A percentile compares a stretch with the other conserved stretches of the same genome.
Conservation (phyloP, 2,113 vertebrate species). For the Pagrus major region DNA sequence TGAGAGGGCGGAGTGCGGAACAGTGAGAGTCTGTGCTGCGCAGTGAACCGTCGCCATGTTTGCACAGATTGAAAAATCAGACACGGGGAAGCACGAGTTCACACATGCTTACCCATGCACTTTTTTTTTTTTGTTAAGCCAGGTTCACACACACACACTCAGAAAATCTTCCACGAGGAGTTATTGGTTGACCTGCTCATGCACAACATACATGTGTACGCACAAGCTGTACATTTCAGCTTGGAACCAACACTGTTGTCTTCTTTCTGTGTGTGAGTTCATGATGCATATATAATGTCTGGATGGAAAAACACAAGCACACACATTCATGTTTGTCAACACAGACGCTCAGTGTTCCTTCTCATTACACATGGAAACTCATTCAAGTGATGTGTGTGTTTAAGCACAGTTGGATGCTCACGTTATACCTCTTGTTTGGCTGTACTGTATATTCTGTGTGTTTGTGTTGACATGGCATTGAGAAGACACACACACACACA, state of each 20-base stretch:
- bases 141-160: not conserved
- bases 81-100: slow-evolving; percentile 29
- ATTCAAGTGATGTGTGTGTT: not conserved
- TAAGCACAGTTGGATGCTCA: not conserved
- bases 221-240: not conserved
- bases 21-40: slow-evolving; percentile 42
- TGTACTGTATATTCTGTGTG: not conserved
- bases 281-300: not conserved
- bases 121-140: not conserved
- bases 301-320: slow-evolving; percentile 12
- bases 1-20: slow-evolving; percentile 33
- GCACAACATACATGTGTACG: slow-evolving; percentile 1
- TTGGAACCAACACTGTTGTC: not conserved
- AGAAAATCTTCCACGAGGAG: not conserved
- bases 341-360: not conserved
- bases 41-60: slow-evolving; percentile 50
- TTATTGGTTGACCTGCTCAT: not conserved
- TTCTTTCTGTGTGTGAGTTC: not conserved
- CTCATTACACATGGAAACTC: slow-evolving; percentile 25
- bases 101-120: slow-evolving; percentile 28
- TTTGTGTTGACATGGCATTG: not conserved
- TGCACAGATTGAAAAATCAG: slow-evolving; percentile 72
- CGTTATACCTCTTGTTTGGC: slow-evolving; percentile 8
- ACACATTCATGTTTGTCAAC: slow-evolving; percentile 5
- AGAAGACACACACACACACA: not conserved